phyloP scores from a whole-genome alignment of 2,797 vertebrate genomes.

The Tamandua tetradactyla region DNA sequence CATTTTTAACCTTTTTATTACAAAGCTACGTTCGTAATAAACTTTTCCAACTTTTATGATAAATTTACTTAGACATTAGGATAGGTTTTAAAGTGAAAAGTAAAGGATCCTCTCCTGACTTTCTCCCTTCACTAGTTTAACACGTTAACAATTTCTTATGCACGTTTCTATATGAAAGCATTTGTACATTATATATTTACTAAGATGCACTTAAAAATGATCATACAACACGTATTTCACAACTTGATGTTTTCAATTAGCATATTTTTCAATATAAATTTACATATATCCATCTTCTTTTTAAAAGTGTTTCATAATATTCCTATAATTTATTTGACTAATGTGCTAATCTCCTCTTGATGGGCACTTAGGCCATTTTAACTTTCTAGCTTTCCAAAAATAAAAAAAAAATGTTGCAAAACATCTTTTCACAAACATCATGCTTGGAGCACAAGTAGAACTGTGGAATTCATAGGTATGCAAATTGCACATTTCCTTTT shows the following conservation, averaged over 20 bases:
- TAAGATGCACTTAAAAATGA: neutral
- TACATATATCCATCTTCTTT: neutral
- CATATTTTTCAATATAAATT: neutral
- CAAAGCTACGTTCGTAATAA: too few relatives aligned
- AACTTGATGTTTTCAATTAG: neutral
- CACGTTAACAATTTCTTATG: neutral
- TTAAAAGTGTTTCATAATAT: neutral
- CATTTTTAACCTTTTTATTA: too few relatives aligned
- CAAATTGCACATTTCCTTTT: neutral
- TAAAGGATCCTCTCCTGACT: too few relatives aligned
- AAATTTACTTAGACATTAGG: too few relatives aligned
- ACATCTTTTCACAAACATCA: neutral
- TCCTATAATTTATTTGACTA: neutral
- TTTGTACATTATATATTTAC: neutral
- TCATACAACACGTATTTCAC: neutral
- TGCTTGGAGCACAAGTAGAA: neutral
- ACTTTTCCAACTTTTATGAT: too few relatives aligned
- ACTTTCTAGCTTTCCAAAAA: neutral
- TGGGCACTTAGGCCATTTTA: neutral
- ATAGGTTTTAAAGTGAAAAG: too few relatives aligned
- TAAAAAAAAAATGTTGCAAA: neutral
- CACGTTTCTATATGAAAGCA: neutral
- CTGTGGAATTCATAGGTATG: rapidly evolving
- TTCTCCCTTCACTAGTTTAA: too few relatives aligned
- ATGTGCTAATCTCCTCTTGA: too few relatives aligned